Evolutionary conservation across 2,113 vertebrate genomes (phyloP), one percentile per base, ranked within the genome.

Genomic region (Chaetodon trifascialis): DNA sequence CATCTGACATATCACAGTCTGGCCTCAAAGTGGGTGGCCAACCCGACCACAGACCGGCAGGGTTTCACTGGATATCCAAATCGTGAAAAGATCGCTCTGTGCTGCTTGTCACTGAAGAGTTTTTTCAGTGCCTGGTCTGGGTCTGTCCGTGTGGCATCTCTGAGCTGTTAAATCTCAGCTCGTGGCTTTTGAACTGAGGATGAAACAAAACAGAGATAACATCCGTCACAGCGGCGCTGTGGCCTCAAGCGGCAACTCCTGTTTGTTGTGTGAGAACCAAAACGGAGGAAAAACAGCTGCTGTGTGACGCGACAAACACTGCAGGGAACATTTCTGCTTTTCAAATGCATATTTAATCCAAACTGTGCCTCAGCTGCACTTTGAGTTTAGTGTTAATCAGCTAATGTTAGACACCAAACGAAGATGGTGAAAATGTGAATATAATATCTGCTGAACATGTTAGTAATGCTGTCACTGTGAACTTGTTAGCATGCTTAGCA

Each of bases 21-120:
- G 75, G 77, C 34, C 47, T 87, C 86, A 47, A 74, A 76, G 91
- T 91, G 90, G 91, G 93, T 87, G 93, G 91, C 76, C 89, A 4
- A 16, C 49, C 14, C n/a, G 70, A 38, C 55, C 64, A 30, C 56
- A 70, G 63, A 73, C 38, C 9, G 63, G n/a, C 36, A 58, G 44
- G 71, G 62, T 30, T 71, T 46, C 62, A 15, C 55, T 59, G 86
- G 80, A 80, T 56, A 80, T 52, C 19, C 67, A 77, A 84, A 67
- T 69, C n/a, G 73, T 51, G 80, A 63, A 73, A 71, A 66, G 82
- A 75, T 60, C 49, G 66, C 54, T 88, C 12, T 78, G 62, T 73
- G 65, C 65, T 55, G 70, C 60, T 68, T 60, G 46, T 58, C 66
- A 30, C 79, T 73, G 38, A 68, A 70, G 17, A 49, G n/a, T 40